Evolutionary conservation across 2,113 vertebrate species (phyloP).

Genomic region (Sturnus vulgaris): DNA sequence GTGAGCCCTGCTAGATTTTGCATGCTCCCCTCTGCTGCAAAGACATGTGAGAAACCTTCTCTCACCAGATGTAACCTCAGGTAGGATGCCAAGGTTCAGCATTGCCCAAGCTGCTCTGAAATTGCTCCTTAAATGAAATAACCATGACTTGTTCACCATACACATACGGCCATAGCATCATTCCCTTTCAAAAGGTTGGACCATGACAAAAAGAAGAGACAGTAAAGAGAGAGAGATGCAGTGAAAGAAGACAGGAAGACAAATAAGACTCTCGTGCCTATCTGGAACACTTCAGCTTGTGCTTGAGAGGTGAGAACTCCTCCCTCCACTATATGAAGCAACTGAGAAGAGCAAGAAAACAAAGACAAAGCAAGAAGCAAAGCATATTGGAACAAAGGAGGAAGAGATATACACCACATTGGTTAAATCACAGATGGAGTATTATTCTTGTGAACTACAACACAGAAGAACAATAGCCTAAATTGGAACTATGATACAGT

Average conservation of each 20-base stretch:
- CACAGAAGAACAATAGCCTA: not conserved
- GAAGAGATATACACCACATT: not conserved
- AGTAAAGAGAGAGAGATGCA: not conserved
- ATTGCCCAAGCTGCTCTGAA: not conserved
- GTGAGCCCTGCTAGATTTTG: not conserved
- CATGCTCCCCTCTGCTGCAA: not conserved
- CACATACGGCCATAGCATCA: accelerated
- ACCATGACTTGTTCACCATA: not conserved
- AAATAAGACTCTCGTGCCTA: not conserved
- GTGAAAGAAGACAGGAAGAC: not conserved
- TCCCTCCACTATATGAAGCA: not conserved
- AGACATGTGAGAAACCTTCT: accelerated
- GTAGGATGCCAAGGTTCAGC: not conserved
- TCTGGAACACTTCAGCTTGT: not conserved
- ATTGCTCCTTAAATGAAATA: not conserved
- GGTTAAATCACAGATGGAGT: not conserved
- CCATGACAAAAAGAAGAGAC: not conserved
- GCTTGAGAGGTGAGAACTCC: not conserved
- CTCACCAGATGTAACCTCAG: not conserved
- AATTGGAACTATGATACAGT: not conserved
- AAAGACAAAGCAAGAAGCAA: not conserved
- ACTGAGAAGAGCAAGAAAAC: not conserved
- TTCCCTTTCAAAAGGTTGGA: not conserved
- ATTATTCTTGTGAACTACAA: not conserved
- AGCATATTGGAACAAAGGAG: not conserved